Evolutionary conservation across 2,888 invertebrate species (phyloP), one percentile per base, ranked within the genome.

Genomic region (Polydrusus cervinus): DNA sequence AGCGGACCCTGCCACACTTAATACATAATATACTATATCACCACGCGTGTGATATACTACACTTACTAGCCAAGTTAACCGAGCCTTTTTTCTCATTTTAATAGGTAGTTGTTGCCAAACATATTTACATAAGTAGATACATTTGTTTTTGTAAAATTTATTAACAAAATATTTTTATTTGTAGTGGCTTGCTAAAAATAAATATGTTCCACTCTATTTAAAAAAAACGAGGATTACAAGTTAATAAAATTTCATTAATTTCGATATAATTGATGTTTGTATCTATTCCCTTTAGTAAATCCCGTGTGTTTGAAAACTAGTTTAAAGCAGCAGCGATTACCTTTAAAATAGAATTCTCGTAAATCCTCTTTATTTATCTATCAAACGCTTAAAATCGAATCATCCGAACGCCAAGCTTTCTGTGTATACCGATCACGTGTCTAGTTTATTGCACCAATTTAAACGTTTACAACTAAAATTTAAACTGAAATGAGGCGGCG

Each of bases 351-450:
- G 60, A 65, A 72, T 71, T 71, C 71, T 38, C 49, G 55, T 45
- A 55, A 66, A 47, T 72, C 43, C 66, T 47, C 72, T 72, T 72
- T 72, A 72, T 72, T 66, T 72, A 57, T 72, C 65, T 68, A 73
- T 73, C 73, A 68, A 68, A 43, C 67, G 67, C 51, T 73, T 68
- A 62, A 73, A 73, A 73, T 60, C 73, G 62, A 73, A 67, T 73
- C 53, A 68, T 73, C 61, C 49, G 62, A 73, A 62, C 73, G 61
- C 45, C 60, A 72, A 68, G 61, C 69, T 64, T 76, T 74, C 57
- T 74, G 67, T 74, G 74, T 77, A 74, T 62, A 73, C 65, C 67
- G 71, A 70, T 77, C 77, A 77, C 77, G 74, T 77, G 77, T 74
- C 74, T 55, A 67, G 67, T 77, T 77, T 77, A 70, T 77, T 67